phyloP scores from a whole-genome alignment of 2,888 invertebrate genomes.

The Nephrotoma appendiculata region DNA sequence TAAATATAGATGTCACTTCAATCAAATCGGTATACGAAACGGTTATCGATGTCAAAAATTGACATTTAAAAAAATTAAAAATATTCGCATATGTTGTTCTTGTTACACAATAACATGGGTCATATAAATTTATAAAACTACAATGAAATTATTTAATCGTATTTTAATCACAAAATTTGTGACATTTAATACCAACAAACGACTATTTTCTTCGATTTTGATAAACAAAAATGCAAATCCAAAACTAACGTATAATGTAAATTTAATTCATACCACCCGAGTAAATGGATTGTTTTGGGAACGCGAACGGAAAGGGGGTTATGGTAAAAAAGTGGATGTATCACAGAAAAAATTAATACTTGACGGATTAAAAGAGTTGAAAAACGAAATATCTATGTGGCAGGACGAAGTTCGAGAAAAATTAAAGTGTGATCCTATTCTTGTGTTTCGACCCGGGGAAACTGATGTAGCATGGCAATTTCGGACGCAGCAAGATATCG shows the following conservation, averaged over 20 bases:
- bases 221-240: background rate
- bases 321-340: constrained; percentile 19
- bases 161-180: background rate
- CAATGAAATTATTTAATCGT: background rate
- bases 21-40: background rate
- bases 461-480: constrained; percentile 63
- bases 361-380: constrained; percentile 49
- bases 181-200: background rate
- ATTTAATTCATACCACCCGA: constrained; percentile 22
- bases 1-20: background rate
- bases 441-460: constrained; percentile 44
- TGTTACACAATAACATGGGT: background rate
- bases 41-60: background rate
- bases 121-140: background rate
- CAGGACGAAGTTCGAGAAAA: constrained; percentile 50
- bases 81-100: background rate
- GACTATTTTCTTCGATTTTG: background rate
- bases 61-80: background rate
- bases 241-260: background rate
- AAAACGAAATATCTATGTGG: constrained; percentile 49
- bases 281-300: constrained; percentile 28
- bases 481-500: constrained; percentile 41
- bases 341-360: constrained; percentile 40
- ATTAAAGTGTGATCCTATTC: constrained; percentile 44
- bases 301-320: constrained; percentile 29